phyloP scores from a whole-genome alignment of 2,797 vertebrate genomes.

The Fringilla coelebs region DNA sequence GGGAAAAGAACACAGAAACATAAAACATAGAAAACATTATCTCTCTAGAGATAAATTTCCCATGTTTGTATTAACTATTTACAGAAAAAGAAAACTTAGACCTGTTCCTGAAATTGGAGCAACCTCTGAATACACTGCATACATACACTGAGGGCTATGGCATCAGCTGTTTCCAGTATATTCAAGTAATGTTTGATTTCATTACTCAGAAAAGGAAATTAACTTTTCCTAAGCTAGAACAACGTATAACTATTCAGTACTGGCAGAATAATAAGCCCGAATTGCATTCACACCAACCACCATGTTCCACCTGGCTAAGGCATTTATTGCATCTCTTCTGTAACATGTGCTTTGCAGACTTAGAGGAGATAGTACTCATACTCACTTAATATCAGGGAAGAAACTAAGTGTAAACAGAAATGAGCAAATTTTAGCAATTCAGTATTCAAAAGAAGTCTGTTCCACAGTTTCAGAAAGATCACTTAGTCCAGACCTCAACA shows the following conservation, averaged over 20 bases:
- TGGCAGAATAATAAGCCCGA: background rate
- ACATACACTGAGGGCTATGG: background rate
- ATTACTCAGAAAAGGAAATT: background rate
- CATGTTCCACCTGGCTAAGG: background rate
- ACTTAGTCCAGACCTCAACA: background rate
- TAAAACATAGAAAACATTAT: background rate
- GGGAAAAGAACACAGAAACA: background rate
- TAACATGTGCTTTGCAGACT: background rate
- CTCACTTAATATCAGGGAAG: background rate
- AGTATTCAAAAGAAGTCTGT: background rate
- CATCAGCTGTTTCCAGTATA: background rate
- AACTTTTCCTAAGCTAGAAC: background rate
- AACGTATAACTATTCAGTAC: background rate
- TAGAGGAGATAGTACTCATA: background rate
- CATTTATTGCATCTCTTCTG: background rate
- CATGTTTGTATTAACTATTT: background rate
- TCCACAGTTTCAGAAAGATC: background rate
- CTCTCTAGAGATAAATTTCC: background rate
- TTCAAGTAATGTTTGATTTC: background rate
- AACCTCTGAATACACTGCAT: background rate
- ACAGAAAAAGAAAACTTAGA: background rate
- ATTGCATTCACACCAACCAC: accelerated
- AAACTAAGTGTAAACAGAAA: background rate
- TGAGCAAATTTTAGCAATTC: background rate
- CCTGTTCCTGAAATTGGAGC: background rate